Conservation (phyloP, 2,113 vertebrate species). For the Datnioides undecimradiatus region DNA sequence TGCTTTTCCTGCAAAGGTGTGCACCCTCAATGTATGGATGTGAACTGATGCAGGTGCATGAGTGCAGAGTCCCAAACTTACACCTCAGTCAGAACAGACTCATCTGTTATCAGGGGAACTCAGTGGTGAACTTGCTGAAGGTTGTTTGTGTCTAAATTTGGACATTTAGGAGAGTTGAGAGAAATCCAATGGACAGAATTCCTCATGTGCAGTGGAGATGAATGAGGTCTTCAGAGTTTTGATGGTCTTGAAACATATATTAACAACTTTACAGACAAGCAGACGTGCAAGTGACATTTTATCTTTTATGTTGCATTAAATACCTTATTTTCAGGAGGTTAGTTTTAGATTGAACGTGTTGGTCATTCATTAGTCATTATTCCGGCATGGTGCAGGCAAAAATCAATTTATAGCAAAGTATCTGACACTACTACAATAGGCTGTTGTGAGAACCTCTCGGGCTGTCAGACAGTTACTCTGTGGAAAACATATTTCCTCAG, state of each 20-base stretch:
- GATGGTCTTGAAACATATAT: neutral
- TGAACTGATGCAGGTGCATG: neutral
- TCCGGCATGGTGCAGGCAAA: neutral
- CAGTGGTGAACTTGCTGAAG: too few relatives aligned
- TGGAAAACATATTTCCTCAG: constrained; percentile 59
- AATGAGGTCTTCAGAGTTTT: neutral
- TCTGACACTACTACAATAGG: neutral
- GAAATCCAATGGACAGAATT: neutral
- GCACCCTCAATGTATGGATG: constrained; percentile 11
- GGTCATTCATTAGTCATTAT: neutral
- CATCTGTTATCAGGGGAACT: neutral
- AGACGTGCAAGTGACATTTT: neutral
- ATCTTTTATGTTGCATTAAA: neutral
- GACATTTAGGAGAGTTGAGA: neutral
- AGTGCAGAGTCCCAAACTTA: neutral
- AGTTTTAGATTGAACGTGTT: neutral
- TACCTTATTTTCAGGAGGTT: neutral
- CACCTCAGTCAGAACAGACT: neutral
- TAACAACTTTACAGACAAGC: neutral
- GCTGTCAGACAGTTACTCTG: constrained; percentile 34
- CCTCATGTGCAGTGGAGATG: neutral
- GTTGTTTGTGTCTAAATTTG: neutral
- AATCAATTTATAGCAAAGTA: constrained; percentile 12
- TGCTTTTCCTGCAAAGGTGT: constrained; percentile 99
- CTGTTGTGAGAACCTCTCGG: constrained; percentile 40